Conservation (phyloP, 2,113 vertebrate genomes). For the Glaucidium brasilianum region DNA sequence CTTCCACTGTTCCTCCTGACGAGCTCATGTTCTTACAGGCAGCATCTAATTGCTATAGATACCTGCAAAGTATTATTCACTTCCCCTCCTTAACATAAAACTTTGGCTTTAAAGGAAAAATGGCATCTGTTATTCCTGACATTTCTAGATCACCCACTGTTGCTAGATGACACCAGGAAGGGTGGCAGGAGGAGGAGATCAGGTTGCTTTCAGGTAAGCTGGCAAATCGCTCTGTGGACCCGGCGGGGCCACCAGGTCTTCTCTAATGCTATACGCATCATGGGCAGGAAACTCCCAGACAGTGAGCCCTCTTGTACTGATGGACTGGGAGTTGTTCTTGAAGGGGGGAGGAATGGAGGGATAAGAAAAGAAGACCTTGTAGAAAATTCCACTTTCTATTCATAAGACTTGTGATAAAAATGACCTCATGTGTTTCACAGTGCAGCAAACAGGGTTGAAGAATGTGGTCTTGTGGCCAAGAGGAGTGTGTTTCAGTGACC, state of each 20-base stretch:
- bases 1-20: not conserved
- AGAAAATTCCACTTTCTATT: conserved; percentile 49
- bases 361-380: conserved; percentile 61
- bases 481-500: conserved; percentile 5
- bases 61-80: not conserved
- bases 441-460: conserved; percentile 25
- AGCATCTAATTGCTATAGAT: conserved; percentile 18
- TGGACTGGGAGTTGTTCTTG: not conserved
- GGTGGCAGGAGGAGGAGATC: conserved; percentile 22
- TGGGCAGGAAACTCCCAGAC: conserved; percentile 22
- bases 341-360: not conserved
- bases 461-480: conserved; percentile 17
- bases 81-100: conserved; percentile 29
- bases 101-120: conserved; percentile 14
- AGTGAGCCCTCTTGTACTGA: conserved; percentile 34
- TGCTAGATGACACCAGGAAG: not conserved
- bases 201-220: conserved; percentile 20
- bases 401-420: conserved; percentile 42
- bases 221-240: not conserved
- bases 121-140: not conserved
- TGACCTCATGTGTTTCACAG: conserved; percentile 44
- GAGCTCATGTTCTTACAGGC: not conserved
- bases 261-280: conserved; percentile 7
- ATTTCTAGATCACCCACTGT: not conserved
- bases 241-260: not conserved